Base-by-base conservation (phyloP, 2,888 invertebrate genomes). In the Nomada hirtipes region DNA sequence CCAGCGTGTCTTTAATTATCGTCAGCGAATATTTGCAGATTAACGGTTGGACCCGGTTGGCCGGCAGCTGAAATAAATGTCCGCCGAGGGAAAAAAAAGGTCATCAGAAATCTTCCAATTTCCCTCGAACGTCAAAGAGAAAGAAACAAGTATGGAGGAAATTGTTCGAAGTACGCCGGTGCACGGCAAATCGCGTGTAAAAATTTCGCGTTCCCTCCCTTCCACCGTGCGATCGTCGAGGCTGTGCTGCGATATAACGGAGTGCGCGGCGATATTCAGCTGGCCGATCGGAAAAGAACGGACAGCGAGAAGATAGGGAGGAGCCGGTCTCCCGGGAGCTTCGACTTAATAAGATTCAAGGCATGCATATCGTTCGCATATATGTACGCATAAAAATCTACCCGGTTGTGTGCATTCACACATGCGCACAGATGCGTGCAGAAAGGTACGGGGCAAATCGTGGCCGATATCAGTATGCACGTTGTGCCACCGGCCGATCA, bases 401-500 rank as follows among this genome's bases (percentile, higher is more conserved):
- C 53, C 18, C 55, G 15, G n/a, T 15, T 52, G 10, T 13, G 4
- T 7, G 9, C 11, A 2, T 1, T 1, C 18, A 76, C 59, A 13
- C n/a, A 13, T 53, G 3, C 15, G 20, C 18, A 15, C 18, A 13
- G 63, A 20, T 60, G 60, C 53, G 57, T 20, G 76, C 47, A 55
- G 36, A 75, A 79, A 72, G 79, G 64, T 23, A 64, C 76, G 78
- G 67, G 81, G 79, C 36, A 67, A 79, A 83, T 85, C 76, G 75
- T 67, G 73, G 67, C 60, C 75, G 52, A 69, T 89, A 91, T 90
- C 89, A 85, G 90, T 86, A 90, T 90, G 90, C 90, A 85, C 83
- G 83, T 80, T 80, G 86, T 78, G 82, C 63, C 86, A 87, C 69
- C 83, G 80, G 67, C 88, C 88, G 86, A 91, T 90, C 91, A 90